A percentile compares a stretch with the other conserved stretches of the same genome.
Evolutionary conservation across 1,140 invertebrate genomes (phyloP).

Genomic region (Oppia nitens): DNA sequence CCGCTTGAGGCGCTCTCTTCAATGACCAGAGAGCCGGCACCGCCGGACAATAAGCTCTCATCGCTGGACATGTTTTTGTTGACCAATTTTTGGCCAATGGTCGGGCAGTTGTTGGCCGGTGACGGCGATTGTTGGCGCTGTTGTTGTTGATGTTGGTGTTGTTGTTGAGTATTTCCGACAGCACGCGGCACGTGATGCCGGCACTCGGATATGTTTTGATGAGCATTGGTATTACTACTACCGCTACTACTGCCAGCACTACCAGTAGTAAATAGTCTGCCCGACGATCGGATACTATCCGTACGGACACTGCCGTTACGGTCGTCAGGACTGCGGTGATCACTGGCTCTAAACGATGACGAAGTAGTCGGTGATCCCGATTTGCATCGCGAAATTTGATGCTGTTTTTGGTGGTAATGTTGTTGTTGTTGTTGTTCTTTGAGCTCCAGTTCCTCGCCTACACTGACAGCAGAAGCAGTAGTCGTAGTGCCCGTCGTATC

Average conservation of each 20-base stretch:
- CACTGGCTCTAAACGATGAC: too few relatives aligned
- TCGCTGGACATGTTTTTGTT: slow-evolving; percentile 17
- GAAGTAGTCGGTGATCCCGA: too few relatives aligned
- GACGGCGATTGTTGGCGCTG: neutral
- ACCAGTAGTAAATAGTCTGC: neutral
- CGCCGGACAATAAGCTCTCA: slow-evolving; percentile 18
- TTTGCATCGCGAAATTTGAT: too few relatives aligned
- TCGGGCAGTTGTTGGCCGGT: neutral
- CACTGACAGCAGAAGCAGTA: too few relatives aligned
- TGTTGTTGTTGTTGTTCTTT: too few relatives aligned
- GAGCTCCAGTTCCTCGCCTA: too few relatives aligned
- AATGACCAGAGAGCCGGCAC: slow-evolving; percentile 20
- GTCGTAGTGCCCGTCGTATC: too few relatives aligned
- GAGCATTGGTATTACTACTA: neutral
- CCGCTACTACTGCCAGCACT: neutral
- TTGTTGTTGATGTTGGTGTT: neutral
- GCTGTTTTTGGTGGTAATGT: too few relatives aligned
- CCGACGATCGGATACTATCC: too few relatives aligned
- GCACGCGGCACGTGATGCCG: neutral
- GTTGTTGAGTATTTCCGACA: neutral
- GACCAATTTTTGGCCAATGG: neutral
- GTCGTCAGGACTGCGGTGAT: too few relatives aligned
- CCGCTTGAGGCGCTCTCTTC: slow-evolving; percentile 22
- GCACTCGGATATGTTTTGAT: neutral
- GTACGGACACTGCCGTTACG: too few relatives aligned